Percentiles rank a stretch among this genome's conserved stretches.
phyloP scores from a whole-genome alignment of 2,113 vertebrate species.

The Ptychochromis oligacanthus region DNA sequence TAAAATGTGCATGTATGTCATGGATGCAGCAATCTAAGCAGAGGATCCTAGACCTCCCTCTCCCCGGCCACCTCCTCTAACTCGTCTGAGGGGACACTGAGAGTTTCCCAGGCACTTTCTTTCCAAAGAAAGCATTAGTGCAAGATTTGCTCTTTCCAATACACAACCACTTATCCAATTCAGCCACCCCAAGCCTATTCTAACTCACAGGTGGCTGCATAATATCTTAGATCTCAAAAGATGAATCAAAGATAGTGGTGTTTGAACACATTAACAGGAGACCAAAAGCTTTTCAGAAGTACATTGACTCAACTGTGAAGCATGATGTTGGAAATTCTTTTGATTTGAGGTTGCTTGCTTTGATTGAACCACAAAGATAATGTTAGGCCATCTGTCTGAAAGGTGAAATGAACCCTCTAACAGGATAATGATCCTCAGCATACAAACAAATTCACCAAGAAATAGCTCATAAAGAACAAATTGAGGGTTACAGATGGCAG shows the following conservation, averaged over 20 bases:
- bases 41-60: too few species aligned
- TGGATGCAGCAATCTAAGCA: too few species aligned
- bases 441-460: neutral
- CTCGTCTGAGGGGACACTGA: too few species aligned
- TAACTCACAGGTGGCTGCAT: neutral
- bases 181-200: neutral
- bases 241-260: too few species aligned
- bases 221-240: neutral
- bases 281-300: too few species aligned
- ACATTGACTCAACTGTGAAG: too few species aligned
- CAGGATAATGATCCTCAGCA: neutral
- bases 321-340: too few species aligned
- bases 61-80: too few species aligned
- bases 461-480: neutral
- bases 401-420: neutral
- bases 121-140: too few species aligned
- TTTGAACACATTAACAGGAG: rapidly evolving
- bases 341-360: neutral
- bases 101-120: too few species aligned
- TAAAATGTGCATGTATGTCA: too few species aligned
- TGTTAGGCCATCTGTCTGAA: neutral
- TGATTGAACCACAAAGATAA: neutral
- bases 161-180: neutral
- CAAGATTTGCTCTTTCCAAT: too few species aligned
- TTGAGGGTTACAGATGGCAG: neutral